Evolutionary conservation across 2,113 vertebrate species (phyloP).

Genomic region (Eretmodus cyanostictus): DNA sequence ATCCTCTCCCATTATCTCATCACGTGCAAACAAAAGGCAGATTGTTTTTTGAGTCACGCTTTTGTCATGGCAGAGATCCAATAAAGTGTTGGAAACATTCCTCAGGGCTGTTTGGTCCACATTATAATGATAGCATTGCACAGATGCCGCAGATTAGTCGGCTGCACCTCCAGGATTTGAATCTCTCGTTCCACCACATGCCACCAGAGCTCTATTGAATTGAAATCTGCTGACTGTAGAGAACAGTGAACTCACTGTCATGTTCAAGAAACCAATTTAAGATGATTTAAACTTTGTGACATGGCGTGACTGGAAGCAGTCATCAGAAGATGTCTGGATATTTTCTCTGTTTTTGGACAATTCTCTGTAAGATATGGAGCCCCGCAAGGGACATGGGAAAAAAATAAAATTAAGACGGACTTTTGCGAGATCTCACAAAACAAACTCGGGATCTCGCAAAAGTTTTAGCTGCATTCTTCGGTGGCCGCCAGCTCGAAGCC

Average conservation of each 20-base stretch:
- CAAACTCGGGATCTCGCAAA: too few relatives aligned
- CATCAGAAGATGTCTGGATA: neutral
- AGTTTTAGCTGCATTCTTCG: rapidly evolving
- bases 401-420: neutral
- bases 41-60: neutral
- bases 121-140: neutral
- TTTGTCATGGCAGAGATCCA: neutral
- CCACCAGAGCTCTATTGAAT: neutral
- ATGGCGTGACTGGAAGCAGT: neutral
- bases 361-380: neutral
- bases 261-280: neutral
- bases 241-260: neutral
- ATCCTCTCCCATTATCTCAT: neutral
- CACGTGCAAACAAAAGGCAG: neutral
- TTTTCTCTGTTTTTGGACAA: neutral
- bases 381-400: neutral
- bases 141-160: neutral
- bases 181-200: neutral
- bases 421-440: rapidly evolving
- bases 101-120: neutral
- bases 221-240: neutral
- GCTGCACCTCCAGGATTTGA: neutral
- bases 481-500: rapidly evolving
- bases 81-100: neutral
- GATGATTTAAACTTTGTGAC: neutral